Base-by-base conservation (phyloP, 1,140 invertebrate species). In the Spodoptera frugiperda region DNA sequence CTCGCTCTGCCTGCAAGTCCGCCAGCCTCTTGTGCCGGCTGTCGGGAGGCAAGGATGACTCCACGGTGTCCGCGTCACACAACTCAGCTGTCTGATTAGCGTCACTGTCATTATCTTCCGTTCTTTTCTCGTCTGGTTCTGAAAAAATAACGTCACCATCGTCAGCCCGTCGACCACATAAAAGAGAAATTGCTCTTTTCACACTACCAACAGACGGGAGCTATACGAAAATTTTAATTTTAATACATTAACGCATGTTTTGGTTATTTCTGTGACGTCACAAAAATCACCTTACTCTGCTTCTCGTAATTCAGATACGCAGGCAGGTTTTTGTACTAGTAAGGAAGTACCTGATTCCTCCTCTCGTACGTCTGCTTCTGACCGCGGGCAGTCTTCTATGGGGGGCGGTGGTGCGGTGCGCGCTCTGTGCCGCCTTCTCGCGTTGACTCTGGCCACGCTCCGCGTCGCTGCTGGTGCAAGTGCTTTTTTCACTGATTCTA, bases 1-100 rank as follows among this genome's bases (percentile, higher is more conserved):
- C 96, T 81, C 97, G 96, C 30, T 97, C 94, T 77, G 96, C 97
- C 86, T 97, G 91, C 72, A 93, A 67, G 86, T 97, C 96, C 5
- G 95, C 94, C n/a, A 96, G 94, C 59, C 95, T 95, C 83, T 95
- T 95, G 86, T 96, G 95, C 25, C 96, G 95, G 77, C 95, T 95
- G 82, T 96, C 95, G 10, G 95, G 95, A 3, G 96, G 96, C 30
- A 96, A 87, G 0, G 96, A 95, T 0, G 96, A 96, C 86, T 97
- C 96, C 0, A 97, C 96, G 3, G 97, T 94, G 87, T 96, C 96
- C 30, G 95, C 96, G 67, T 95, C 95, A 80, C 95, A 95, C 11
- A 95, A 79, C 77, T 94, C 90, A 55, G 93, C 91, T 2, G 94
- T 95, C 73, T 95, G 94, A 74, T 95, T 95, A 11, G 91, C 88